Conservation (phyloP, 2,888 invertebrate species). For the Antheraea assamensis region DNA sequence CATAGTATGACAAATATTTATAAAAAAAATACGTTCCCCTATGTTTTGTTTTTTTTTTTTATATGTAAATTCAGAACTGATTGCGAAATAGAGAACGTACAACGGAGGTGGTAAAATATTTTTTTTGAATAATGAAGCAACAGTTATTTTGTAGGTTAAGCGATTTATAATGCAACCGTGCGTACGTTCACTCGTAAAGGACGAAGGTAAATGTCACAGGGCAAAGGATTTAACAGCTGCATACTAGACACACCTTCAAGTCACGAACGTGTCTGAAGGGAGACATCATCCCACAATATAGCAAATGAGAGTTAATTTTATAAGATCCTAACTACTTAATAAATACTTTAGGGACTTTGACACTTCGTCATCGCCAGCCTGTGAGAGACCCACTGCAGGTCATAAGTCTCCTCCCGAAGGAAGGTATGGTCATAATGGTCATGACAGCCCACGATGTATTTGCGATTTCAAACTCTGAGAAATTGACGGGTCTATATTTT, state of each 20-base stretch:
- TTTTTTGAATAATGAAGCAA: neutral
- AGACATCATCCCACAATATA: neutral
- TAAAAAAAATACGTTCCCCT: too few relatives aligned
- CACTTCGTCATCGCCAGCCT: too few relatives aligned
- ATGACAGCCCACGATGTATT: too few relatives aligned
- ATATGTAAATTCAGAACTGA: neutral
- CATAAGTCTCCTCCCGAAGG: too few relatives aligned
- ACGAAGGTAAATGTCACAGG: neutral
- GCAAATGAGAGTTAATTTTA: neutral
- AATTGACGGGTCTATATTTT: too few relatives aligned
- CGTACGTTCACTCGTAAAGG: conserved; percentile 2
- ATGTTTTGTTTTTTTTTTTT: neutral
- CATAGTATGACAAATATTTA: too few relatives aligned
- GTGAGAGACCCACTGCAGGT: too few relatives aligned
- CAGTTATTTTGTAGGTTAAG: neutral
- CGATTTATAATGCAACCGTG: neutral
- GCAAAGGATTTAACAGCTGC: neutral
- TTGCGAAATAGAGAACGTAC: neutral
- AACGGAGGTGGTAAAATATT: neutral
- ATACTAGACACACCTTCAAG: neutral
- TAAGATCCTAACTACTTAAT: too few relatives aligned
- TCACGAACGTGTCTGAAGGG: neutral
- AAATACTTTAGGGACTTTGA: too few relatives aligned
- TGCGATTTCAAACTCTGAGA: too few relatives aligned
- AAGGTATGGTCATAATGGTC: too few relatives aligned